Evolutionary conservation across 2,888 invertebrate genomes (phyloP), one percentile per base, ranked within the genome.

Genomic region (Sminthurinus aureus): DNA sequence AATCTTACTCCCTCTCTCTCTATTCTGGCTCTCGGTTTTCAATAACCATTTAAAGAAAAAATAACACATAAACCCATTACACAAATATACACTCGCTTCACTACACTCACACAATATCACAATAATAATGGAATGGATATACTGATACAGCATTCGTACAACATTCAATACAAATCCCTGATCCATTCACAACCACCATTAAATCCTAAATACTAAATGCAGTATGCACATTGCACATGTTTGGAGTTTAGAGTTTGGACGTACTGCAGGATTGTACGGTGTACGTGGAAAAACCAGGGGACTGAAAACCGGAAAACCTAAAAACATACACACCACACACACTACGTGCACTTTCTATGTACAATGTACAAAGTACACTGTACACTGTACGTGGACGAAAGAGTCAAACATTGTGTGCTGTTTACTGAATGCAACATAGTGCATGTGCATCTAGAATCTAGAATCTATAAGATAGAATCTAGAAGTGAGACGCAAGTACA

Each of bases 71-170:
- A 67, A n/a, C 20, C n/a, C n/a, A 9, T 18, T n/a, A 58, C 58
- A 58, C 58, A 58, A 58, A 58, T 58, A 58, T 58, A 58, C 58
- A 58, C 58, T 58, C 58, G 58, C 58, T 58, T 58, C 58, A 58
- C 58, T 58, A 15, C 58, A 58, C 58, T 58, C 58, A 58, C 18
- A 15, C 58, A 58, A 58, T 52, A 11, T 52, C 13, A 52, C 52
- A 52, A 8, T 11, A 8, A 52, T 13, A 11, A 13, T 11, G 52
- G 52, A 52, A 8, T 11, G 8, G 13, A 13, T 52, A 58, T 18
- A 58, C 58, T 6, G 2, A 15, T 18, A 58, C 58, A 58, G 2
- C 2, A 15, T 13, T 13, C 58, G 9, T 58, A 15, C 58, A 58
- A 58, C 58, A 58, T 58, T 58, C 58, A 58, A 1, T 6, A 13